These are phyloP conservation scores for Cataglyphis livida DNA, from an alignment of 2,888 invertebrate species.

Conservation along the genomic window DNA sequence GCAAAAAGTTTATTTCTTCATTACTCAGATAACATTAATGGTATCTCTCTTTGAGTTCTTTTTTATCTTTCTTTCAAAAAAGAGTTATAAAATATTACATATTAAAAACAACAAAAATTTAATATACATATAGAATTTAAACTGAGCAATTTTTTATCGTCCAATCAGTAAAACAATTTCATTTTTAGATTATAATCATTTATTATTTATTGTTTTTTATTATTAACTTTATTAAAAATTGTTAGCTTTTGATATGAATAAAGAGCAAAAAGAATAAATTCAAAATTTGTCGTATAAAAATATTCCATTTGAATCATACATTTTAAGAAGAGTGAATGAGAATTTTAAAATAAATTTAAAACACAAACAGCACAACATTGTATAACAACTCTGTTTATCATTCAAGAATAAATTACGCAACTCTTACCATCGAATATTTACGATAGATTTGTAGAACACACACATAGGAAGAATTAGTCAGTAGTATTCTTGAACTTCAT, in stretches of 20 bases:
- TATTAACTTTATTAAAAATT: conserved; percentile 23
- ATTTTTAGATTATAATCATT: background rate
- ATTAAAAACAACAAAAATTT: conserved; percentile 5
- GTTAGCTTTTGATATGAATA: background rate
- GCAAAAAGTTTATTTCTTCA: conserved; percentile 50
- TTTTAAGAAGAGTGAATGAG: background rate
- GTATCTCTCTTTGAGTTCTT: conserved; percentile 52
- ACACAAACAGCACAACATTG: background rate
- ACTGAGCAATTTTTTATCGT: background rate
- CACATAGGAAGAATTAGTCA: conserved; percentile 72
- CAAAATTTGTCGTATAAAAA: background rate
- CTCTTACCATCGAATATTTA: conserved; percentile 80
- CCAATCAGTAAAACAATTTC: background rate
- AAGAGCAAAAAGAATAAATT: background rate
- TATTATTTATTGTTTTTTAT: conserved; percentile 8
- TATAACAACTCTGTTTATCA: conserved; percentile 39
- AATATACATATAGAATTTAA: background rate
- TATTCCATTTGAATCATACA: background rate
- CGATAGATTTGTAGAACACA: conserved; percentile 79
- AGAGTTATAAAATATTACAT: conserved; percentile 55
- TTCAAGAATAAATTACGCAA: conserved; percentile 72
- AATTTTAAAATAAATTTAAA: conserved; percentile 22
- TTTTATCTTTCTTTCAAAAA: conserved; percentile 13
- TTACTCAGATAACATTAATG: conserved; percentile 77
- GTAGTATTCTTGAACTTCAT: conserved; percentile 75